Conservation (phyloP, 2,888 invertebrate species). For the Pteria penguin region DNA sequence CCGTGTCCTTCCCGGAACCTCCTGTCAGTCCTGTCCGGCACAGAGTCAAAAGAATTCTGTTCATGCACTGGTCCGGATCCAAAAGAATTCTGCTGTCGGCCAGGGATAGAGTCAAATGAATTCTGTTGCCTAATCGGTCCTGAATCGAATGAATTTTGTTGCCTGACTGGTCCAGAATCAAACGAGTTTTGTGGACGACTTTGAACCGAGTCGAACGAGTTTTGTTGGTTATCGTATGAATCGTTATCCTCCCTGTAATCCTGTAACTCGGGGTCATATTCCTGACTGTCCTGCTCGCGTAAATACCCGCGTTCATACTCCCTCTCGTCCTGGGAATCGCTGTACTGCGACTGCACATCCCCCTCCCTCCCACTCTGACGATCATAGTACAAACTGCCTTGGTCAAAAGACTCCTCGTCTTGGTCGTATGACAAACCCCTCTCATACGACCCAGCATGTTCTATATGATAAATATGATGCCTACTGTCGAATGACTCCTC, state of each 20-base stretch:
- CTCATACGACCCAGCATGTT: constrained; percentile 79
- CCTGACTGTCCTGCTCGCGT: constrained; percentile 33
- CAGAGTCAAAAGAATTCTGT: background rate
- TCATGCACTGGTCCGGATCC: background rate
- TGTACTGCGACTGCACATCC: constrained; percentile 14
- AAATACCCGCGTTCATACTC: constrained; percentile 18
- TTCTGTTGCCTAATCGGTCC: background rate
- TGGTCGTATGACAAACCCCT: constrained; percentile 44
- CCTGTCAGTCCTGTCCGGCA: background rate
- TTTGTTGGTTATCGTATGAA: background rate
- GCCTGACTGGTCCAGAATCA: background rate
- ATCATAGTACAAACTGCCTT: constrained; percentile 31
- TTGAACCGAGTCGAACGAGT: background rate
- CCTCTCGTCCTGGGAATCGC: constrained; percentile 29
- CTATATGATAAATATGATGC: constrained; percentile 5
- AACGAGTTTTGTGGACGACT: background rate
- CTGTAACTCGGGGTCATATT: constrained; percentile 22
- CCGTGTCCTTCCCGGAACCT: background rate
- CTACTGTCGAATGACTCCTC: constrained; percentile 52
- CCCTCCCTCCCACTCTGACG: constrained; percentile 11
- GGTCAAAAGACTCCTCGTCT: constrained; percentile 51
- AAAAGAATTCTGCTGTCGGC: background rate
- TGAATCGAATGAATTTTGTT: background rate
- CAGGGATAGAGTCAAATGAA: background rate
- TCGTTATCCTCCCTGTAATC: background rate